Evolutionary conservation across 2,797 vertebrate species (phyloP), one percentile per base, ranked within the genome.

Genomic region (Kryptolebias ocellatus): DNA sequence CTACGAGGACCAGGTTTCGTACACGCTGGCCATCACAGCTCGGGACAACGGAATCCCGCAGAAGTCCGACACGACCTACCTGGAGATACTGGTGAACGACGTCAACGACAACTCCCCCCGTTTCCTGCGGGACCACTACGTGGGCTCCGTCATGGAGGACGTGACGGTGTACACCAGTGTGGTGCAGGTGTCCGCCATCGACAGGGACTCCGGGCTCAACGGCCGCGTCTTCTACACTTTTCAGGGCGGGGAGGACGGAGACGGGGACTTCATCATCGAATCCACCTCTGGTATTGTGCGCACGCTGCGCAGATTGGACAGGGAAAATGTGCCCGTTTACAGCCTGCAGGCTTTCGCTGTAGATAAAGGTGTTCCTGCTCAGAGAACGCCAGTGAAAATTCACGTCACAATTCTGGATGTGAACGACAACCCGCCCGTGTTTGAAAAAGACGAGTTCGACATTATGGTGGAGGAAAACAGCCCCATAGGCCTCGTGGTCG

Each of bases 1-100:
- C 88, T 98, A 99, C 0, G 98, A 98, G 81, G 97, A 98, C 87
- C 97, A 98, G 81, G 96, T 98, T 3, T 98, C 97, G 8, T 99
- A 98, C 45, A 99, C 98, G 0, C 79, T 99, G 16, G 97, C 98
- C 81, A 96, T 99, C 89, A 99, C 97, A 0, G 98, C 98, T 0
- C 94, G 95, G 2, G 98, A 99, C 80, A 98, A 98, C 0, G 97
- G 98, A 75, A 98, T 99, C 80, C 97, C 97, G 0, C 97, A 98
- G 88, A 99, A 99, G 87, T 98, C 97, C 0, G 97, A 98, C 83
- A 99, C 97, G 20, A 98, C 98, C 15, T 98, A 98, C 85, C 83
- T 99, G 81, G 98, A 99, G 92, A 99, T 99, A 64, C 89, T 98
- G 64, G 96, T 99, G 46, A 99, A 94, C 0, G 97, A 99, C 0